phyloP scores from a whole-genome alignment of 2,888 invertebrate species.

The Scaptomyza parva region DNA sequence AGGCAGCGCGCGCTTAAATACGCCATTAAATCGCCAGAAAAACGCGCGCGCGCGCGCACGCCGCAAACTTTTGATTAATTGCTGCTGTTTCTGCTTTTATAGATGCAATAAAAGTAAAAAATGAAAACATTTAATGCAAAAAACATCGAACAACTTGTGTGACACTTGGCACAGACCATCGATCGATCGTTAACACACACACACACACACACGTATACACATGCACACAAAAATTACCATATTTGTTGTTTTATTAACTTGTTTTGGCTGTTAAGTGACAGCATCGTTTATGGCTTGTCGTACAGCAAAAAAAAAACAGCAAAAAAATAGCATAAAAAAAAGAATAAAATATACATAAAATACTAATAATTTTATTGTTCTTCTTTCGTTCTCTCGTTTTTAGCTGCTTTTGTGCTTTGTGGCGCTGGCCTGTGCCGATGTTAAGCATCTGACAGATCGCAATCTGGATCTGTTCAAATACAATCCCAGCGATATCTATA shows the following conservation, averaged over 20 bases:
- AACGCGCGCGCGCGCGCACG: constrained; percentile 63
- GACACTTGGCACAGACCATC: constrained; percentile 47
- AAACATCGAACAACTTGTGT: constrained; percentile 24
- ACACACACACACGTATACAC: not conserved
- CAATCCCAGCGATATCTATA: constrained; percentile 82
- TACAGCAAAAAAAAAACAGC: constrained; percentile 31
- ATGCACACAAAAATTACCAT: constrained; percentile 35
- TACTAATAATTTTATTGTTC: constrained; percentile 12
- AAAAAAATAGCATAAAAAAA: no score
- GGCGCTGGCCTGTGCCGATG: constrained; percentile 75
- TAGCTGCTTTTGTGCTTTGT: constrained; percentile 73
- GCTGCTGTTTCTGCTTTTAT: constrained; percentile 25
- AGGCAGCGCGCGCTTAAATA: constrained; percentile 37
- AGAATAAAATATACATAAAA: no score
- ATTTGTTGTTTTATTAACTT: constrained; percentile 22
- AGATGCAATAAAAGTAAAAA: constrained; percentile 9
- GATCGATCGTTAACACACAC: constrained; percentile 33
- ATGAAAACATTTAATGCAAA: constrained; percentile 37
- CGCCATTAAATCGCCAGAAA: constrained; percentile 57
- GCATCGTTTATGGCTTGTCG: constrained; percentile 36
- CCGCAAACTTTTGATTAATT: constrained; percentile 67
- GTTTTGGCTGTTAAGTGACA: constrained; percentile 44
- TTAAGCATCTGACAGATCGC: constrained; percentile 79
- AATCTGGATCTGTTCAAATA: constrained; percentile 83
- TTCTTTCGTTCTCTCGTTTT: not conserved